Evolutionary conservation across 2,888 invertebrate species (phyloP).

Genomic region (Myopa tessellatipennis): DNA sequence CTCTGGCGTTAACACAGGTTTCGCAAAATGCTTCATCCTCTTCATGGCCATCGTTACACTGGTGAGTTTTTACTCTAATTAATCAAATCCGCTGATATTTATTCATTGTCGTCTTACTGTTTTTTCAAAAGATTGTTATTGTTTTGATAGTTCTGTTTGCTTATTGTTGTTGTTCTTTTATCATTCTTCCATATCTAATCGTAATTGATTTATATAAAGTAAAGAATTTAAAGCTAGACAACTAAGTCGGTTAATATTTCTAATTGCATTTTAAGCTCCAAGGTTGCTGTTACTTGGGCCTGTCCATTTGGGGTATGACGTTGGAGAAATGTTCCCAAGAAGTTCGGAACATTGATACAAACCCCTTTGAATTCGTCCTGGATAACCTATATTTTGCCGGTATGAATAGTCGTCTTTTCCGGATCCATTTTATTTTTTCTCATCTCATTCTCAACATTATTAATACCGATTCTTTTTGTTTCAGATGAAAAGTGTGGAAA

Average conservation of each 20-base stretch:
- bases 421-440: neutral
- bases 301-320: conserved; percentile 60
- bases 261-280: conserved; percentile 54
- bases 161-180: neutral
- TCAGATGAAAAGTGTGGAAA: conserved; percentile 55
- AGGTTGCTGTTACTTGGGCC: conserved; percentile 58
- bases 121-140: conserved; percentile 6
- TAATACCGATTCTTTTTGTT: conserved; percentile 12
- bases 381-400: conserved; percentile 60
- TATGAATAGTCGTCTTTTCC: conserved; percentile 46
- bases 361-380: conserved; percentile 60
- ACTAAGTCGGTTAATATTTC: neutral
- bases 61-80: conserved; percentile 53
- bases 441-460: conserved; percentile 7
- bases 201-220: neutral
- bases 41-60: conserved; percentile 63
- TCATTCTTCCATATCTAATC: conserved; percentile 25
- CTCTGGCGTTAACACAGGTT: conserved; percentile 57
- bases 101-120: neutral
- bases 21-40: conserved; percentile 63
- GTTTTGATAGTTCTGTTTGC: neutral
- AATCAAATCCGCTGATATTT: neutral
- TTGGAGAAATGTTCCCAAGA: conserved; percentile 52
- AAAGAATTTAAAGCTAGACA: neutral
- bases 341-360: conserved; percentile 48